Base-by-base conservation (phyloP, 2,888 invertebrate genomes). In the Chirona hameri region DNA sequence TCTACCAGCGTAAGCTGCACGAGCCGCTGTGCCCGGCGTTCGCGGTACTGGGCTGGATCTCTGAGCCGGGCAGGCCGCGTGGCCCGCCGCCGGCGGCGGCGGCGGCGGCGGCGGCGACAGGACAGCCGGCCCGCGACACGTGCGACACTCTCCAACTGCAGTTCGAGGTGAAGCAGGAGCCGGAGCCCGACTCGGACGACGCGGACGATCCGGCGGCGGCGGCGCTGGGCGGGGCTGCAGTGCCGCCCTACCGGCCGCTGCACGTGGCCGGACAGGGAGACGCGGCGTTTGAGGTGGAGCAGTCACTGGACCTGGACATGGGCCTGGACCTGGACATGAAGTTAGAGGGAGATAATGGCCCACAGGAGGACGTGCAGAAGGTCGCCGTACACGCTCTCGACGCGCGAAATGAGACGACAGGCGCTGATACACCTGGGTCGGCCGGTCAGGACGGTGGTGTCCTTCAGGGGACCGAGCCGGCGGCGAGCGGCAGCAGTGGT, bases 1-100 rank as follows among this genome's bases (percentile, higher is more conserved):
- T 76, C 39, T 76, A 76, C 76, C 76, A 76, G 76, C 76, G 76
- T 39, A 76, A 76, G 24, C 27, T 76, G 76, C 76, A 76, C 76
- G 76, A 76, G 46, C 10, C 39, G 18, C 10, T 46, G 76, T 76
- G 76, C 76, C 39, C 76, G 18, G 46, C 46, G 46, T 46, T 76
- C 46, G 14, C 24, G 39, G 31, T 12, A 29, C 18, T 29, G 31
- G 65, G n/a, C 65, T 4, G 4, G 12, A 10, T 27, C 12, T 21
- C 27, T 12, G 76, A 46, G 76, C 46, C 39, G 76, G 3, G 72
- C 72, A 7, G 31, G 31, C 18, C 27, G 69, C 29, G 29, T 14
- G 12, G 10, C 24, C 39, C 39, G 27, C 46, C 46, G 12, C 0
- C 24, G 24, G 24, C 3, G 39, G 10, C 46, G 76, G 24, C 46